Conservation (phyloP, 2,113 vertebrate genomes). For the Passer domesticus region DNA sequence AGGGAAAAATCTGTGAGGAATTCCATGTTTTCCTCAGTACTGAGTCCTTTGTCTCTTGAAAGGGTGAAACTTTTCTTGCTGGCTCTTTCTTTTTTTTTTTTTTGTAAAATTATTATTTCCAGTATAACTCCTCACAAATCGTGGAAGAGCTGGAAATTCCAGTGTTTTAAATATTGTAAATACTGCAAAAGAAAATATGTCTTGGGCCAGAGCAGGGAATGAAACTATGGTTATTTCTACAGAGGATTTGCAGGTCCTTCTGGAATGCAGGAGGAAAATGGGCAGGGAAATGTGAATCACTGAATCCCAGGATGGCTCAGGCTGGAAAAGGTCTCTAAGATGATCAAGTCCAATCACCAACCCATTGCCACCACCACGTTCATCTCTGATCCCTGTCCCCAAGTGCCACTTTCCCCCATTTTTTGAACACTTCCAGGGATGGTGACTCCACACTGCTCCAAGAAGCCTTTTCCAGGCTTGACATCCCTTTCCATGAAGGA, state of each 20-base stretch:
- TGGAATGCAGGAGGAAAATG: background rate
- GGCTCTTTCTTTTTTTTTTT: background rate
- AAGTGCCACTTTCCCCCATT: background rate
- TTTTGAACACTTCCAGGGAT: background rate
- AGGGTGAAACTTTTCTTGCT: background rate
- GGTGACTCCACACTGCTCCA: accelerated
- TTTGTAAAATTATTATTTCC: background rate
- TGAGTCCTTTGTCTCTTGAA: background rate
- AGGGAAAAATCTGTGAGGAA: accelerated
- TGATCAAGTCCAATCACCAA: background rate
- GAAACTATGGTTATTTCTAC: background rate
- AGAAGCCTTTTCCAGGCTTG: no score
- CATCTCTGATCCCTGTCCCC: background rate
- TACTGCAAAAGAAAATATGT: background rate
- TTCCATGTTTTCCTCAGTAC: accelerated
- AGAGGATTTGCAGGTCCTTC: background rate
- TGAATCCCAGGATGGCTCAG: background rate
- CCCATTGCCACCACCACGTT: background rate
- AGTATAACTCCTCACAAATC: background rate
- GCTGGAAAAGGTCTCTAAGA: background rate
- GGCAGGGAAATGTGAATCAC: background rate
- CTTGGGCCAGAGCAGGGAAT: background rate
- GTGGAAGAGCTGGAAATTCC: background rate
- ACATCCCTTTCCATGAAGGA: background rate
- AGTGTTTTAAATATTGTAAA: background rate